Evolutionary conservation across 2,888 invertebrate genomes (phyloP).

Genomic region (Drosophila leonis): DNA sequence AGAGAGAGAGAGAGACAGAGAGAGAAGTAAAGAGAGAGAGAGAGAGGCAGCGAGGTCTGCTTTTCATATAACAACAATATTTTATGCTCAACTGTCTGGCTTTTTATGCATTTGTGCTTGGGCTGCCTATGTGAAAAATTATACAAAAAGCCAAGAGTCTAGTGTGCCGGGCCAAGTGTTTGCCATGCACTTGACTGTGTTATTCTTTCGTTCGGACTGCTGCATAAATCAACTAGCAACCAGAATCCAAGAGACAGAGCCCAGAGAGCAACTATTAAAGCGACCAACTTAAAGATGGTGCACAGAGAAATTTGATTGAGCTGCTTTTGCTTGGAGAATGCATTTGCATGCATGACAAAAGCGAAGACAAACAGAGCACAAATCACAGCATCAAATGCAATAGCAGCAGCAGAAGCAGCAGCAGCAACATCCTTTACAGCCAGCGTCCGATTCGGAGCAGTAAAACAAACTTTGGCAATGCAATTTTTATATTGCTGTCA

Average conservation of each 20-base stretch:
- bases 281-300: slow-evolving; percentile 55
- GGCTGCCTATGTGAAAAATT: slow-evolving; percentile 80
- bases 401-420: slow-evolving; percentile 44
- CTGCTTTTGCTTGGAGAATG: slow-evolving; percentile 37
- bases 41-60: slow-evolving; percentile 50
- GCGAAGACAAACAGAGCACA: slow-evolving; percentile 35
- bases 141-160: slow-evolving; percentile 67
- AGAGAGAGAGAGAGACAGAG: background rate
- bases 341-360: slow-evolving; percentile 58
- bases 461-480: slow-evolving; percentile 62
- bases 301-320: slow-evolving; percentile 69
- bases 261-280: slow-evolving; percentile 49
- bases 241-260: background rate
- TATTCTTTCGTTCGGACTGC: slow-evolving; percentile 65
- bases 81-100: slow-evolving; percentile 82
- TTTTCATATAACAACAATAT: slow-evolving; percentile 81
- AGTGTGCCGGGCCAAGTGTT: slow-evolving; percentile 66
- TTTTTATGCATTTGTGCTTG: slow-evolving; percentile 78
- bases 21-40: background rate
- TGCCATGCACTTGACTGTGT: slow-evolving; percentile 81
- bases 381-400: slow-evolving; percentile 54
- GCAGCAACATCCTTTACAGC: slow-evolving; percentile 33
- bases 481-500: slow-evolving; percentile 63
- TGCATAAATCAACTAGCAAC: slow-evolving; percentile 72
- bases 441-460: slow-evolving; percentile 52